These are phyloP conservation scores for Trichechus manatus DNA, from an alignment of 2,113 vertebrate species.

Conservation along the genomic window DNA sequence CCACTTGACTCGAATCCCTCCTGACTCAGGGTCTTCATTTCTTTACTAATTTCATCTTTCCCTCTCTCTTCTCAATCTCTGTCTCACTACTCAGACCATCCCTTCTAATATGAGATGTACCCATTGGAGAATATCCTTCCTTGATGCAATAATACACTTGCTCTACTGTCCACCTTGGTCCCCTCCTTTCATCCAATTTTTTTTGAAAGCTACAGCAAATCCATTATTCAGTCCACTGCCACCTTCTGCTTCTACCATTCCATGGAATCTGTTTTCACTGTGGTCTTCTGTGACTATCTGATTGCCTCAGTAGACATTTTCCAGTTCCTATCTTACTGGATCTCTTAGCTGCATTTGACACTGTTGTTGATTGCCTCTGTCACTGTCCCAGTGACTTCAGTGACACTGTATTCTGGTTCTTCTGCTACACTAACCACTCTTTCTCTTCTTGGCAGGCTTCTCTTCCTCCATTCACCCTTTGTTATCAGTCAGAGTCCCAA, in stretches of 20 bases:
- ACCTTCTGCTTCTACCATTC: not conserved
- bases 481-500: not conserved
- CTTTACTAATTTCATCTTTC: not conserved
- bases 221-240: not conserved
- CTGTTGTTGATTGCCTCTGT: not conserved
- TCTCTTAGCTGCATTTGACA: not conserved
- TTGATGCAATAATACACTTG: not conserved
- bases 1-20: not conserved
- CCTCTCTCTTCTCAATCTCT: not conserved
- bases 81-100: not conserved
- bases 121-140: not conserved
- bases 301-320: not conserved
- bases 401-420: not conserved
- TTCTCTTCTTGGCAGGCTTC: not conserved
- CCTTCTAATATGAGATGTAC: not conserved
- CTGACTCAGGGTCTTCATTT: slow-evolving; percentile 9
- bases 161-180: not conserved
- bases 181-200: not conserved
- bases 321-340: not conserved
- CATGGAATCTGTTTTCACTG: not conserved
- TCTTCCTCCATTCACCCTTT: not conserved
- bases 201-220: not conserved
- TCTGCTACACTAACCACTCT: not conserved
- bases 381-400: not conserved
- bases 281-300: not conserved